These are phyloP conservation scores for Ypsolopha scabrella DNA, from an alignment of 2,888 invertebrate genomes.

Conservation along the genomic window DNA sequence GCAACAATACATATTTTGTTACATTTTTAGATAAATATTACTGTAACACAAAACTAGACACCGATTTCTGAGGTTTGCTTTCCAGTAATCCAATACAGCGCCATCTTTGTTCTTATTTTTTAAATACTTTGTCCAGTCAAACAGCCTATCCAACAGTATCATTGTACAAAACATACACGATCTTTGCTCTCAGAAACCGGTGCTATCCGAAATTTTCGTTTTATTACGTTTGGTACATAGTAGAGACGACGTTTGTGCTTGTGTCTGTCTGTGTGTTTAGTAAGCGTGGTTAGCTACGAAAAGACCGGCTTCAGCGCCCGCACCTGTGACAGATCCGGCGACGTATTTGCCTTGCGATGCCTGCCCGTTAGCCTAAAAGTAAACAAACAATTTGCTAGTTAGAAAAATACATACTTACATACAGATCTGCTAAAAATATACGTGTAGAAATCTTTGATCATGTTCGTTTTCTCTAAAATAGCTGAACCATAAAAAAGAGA, in stretches of 20 bases:
- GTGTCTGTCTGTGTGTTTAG: slow-evolving; percentile 63
- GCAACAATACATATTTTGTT: neutral
- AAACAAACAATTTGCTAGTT: slow-evolving; percentile 8
- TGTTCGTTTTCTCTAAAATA: too few relatives aligned
- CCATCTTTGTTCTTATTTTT: neutral
- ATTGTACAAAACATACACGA: neutral
- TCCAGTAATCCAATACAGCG: neutral
- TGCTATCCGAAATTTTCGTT: neutral
- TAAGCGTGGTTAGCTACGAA: slow-evolving; percentile 98
- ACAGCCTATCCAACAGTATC: neutral
- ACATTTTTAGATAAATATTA: slow-evolving; percentile 1
- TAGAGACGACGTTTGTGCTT: neutral
- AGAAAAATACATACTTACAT: too few relatives aligned
- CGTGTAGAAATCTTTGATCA: too few relatives aligned
- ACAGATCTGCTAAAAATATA: too few relatives aligned
- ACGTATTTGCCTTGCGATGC: slow-evolving; percentile 93
- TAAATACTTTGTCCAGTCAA: too few relatives aligned
- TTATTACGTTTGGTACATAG: neutral
- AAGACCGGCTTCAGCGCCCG: slow-evolving; percentile 88
- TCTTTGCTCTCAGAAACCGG: neutral
- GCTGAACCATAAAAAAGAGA: too few relatives aligned
- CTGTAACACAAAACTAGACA: neutral
- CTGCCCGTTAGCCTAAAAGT: slow-evolving; percentile 87
- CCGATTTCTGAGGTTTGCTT: neutral
- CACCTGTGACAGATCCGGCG: slow-evolving; percentile 87